A percentile compares a stretch with the other conserved stretches of the same genome.
These are phyloP conservation scores for Rhagophthalmus giganteus DNA, from an alignment of 2,888 invertebrate species.

Conservation along the genomic window DNA sequence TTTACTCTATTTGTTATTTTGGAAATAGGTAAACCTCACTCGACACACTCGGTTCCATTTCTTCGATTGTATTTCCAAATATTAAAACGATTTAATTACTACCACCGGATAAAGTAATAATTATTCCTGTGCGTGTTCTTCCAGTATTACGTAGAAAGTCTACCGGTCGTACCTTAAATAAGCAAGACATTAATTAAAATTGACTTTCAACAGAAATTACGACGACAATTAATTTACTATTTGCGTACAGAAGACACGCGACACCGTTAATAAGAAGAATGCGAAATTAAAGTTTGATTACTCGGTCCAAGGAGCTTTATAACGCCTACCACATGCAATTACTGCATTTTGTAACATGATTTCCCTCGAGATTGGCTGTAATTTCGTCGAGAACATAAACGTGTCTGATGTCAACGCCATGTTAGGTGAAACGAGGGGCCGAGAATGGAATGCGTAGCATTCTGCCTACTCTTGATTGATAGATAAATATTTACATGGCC, in stretches of 20 bases:
- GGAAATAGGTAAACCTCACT: no score
- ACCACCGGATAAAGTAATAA: no score
- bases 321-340: constrained; percentile 31
- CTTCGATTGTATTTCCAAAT: no score
- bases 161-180: no score
- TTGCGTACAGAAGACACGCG: constrained; percentile 1
- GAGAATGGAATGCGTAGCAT: constrained; percentile 19
- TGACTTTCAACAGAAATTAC: neutral
- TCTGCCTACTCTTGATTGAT: constrained; percentile 32
- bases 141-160: no score
- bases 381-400: constrained; percentile 33
- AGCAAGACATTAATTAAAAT: neutral
- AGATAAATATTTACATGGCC: constrained; percentile 36
- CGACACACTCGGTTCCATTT: no score
- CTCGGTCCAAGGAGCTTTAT: constrained; percentile 24
- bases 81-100: no score
- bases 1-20: no score
- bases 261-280: constrained; percentile 15
- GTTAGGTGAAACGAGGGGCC: constrained; percentile 23
- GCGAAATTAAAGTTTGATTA: constrained; percentile 26
- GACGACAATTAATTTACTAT: neutral
- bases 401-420: constrained; percentile 34
- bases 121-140: no score
- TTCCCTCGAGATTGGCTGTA: constrained; percentile 30
- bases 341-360: constrained; percentile 33